These are phyloP conservation scores for Drosophila auraria DNA, from an alignment of 1,140 invertebrate species.

Conservation along the genomic window DNA sequence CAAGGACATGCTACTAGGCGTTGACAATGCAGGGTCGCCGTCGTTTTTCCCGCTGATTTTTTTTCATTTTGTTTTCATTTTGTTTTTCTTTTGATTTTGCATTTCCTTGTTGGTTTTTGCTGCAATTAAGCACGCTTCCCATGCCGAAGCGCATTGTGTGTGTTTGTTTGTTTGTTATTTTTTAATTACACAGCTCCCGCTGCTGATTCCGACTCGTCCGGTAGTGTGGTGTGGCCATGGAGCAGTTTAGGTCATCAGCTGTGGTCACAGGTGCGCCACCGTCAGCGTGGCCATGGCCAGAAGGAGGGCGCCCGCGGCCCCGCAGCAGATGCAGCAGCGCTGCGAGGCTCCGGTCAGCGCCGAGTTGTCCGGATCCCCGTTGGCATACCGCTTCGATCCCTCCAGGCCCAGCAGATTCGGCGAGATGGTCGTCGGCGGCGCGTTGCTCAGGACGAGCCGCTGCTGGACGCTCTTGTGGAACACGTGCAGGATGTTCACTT, in stretches of 20 bases:
- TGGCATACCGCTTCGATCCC: constrained; percentile 78
- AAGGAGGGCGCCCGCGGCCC: constrained; percentile 50
- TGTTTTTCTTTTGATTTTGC: constrained; percentile 25
- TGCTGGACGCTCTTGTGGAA: constrained; percentile 83
- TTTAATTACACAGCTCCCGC: constrained; percentile 67
- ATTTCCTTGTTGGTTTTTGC: constrained; percentile 39
- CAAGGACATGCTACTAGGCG: constrained; percentile 61
- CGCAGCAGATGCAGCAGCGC: constrained; percentile 62
- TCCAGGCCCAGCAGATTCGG: constrained; percentile 83
- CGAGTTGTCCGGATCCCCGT: constrained; percentile 84
- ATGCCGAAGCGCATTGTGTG: constrained; percentile 17
- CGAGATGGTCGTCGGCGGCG: constrained; percentile 79
- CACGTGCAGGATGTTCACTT: constrained; percentile 80
- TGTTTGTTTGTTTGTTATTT: constrained; percentile 58
- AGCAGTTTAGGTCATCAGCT: constrained; percentile 41
- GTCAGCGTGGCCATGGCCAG: constrained; percentile 61
- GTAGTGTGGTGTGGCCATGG: constrained; percentile 15
- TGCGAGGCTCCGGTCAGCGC: constrained; percentile 78
- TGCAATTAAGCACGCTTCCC: constrained; percentile 34
- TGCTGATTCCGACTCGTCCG: constrained; percentile 24
- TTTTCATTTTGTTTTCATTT: constrained; percentile 14
- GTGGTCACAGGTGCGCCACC: constrained; percentile 70
- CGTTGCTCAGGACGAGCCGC: constrained; percentile 68
- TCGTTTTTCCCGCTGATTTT: constrained; percentile 26
- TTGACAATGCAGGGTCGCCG: constrained; percentile 39